phyloP scores from a whole-genome alignment of 2,797 vertebrate species.

The Semaprochilodus insignis region DNA sequence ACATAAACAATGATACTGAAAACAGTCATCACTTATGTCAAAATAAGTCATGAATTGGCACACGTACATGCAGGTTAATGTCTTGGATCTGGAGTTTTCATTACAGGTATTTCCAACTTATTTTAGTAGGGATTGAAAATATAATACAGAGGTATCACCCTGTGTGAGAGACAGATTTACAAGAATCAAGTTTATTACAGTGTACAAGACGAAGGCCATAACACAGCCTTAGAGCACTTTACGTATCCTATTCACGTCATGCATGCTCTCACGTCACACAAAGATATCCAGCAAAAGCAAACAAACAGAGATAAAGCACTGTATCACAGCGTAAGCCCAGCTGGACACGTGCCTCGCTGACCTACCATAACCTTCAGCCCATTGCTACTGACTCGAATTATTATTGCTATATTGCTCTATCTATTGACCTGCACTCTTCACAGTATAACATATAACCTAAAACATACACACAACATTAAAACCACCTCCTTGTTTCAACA shows the following conservation, averaged over 20 bases:
- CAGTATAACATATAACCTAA: neutral
- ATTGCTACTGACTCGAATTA: neutral
- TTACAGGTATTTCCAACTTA: neutral
- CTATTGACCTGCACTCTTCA: neutral
- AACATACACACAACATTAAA: no score
- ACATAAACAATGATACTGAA: neutral
- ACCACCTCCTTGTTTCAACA: no score
- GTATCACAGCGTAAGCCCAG: neutral
- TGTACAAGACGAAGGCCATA: neutral
- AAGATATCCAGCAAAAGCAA: slow-evolving; percentile 4
- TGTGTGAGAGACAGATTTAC: neutral
- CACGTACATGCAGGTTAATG: neutral
- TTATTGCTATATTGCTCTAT: neutral
- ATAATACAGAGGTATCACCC: neutral
- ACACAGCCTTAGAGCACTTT: neutral
- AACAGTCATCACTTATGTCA: neutral
- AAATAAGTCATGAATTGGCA: neutral
- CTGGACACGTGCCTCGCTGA: slow-evolving; percentile 13
- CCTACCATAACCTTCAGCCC: neutral
- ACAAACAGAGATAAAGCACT: slow-evolving; percentile 3
- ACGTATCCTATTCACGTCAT: neutral
- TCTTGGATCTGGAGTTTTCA: neutral
- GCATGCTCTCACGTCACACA: neutral
- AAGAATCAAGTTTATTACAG: slow-evolving; percentile 3
- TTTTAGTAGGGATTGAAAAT: no score